A percentile compares a stretch with the other conserved stretches of the same genome.
Conservation (phyloP, 2,113 vertebrate genomes). For the Rhagologus leucostigma region DNA sequence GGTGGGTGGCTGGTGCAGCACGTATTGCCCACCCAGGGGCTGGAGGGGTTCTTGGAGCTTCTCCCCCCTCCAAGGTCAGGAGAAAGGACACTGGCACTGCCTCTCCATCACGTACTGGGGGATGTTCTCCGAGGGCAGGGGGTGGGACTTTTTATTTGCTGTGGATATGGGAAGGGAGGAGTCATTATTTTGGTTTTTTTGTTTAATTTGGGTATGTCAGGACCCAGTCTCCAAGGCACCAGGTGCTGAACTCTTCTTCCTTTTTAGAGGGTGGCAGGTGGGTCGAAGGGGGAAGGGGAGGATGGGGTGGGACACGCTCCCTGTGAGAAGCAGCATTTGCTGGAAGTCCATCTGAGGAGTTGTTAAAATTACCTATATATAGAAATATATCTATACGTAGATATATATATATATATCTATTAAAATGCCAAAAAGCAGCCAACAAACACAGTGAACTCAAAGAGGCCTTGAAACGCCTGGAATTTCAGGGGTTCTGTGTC, state of each 20-base stretch:
- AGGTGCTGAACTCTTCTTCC: constrained; percentile 35
- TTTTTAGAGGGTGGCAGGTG: background rate
- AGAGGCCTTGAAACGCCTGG: constrained; percentile 62
- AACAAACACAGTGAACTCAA: constrained; percentile 22
- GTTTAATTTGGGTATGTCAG: background rate
- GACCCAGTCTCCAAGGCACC: background rate
- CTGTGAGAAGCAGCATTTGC: background rate
- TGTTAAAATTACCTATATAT: background rate
- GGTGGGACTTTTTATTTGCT: constrained; percentile 29
- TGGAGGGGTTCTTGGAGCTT: background rate
- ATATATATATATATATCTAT: background rate
- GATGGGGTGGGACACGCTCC: background rate
- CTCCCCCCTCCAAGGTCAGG: background rate
- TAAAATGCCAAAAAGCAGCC: constrained; percentile 58
- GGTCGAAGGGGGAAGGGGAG: background rate
- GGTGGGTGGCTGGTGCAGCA: background rate
- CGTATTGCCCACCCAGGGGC: background rate
- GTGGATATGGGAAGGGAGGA: background rate
- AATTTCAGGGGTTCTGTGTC: constrained; percentile 48
- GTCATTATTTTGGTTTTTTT: background rate
- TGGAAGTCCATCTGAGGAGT: background rate
- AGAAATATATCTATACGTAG: constrained; percentile 24
- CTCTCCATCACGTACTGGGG: background rate
- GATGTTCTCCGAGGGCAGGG: background rate
- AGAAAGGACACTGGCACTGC: background rate